Percentiles rank a stretch among this genome's conserved stretches.
Evolutionary conservation across 1,140 invertebrate genomes (phyloP).

Genomic region (Euborellia annulipes): DNA sequence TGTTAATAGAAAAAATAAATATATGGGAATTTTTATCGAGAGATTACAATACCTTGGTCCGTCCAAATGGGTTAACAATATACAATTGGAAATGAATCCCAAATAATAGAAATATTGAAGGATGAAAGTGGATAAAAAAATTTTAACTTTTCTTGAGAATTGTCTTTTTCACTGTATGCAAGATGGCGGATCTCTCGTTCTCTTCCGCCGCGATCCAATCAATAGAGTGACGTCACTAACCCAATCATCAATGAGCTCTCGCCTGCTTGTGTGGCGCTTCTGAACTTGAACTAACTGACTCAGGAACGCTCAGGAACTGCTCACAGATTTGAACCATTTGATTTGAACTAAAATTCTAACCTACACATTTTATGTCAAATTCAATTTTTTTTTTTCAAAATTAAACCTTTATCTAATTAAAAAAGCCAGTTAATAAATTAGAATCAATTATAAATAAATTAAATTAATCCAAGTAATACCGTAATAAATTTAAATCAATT

Average conservation of each 20-base stretch:
- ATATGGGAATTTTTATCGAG: no score
- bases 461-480: no score
- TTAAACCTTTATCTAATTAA: no score
- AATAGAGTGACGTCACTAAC: constrained; percentile 41
- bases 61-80: constrained; percentile 47
- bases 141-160: constrained; percentile 16
- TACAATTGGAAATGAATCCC: constrained; percentile 39
- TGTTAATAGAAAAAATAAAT: background rate
- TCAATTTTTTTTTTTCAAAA: no score
- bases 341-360: no score
- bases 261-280: background rate
- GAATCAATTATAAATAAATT: no score
- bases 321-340: no score
- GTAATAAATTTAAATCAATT: no score
- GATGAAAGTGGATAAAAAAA: constrained; percentile 35
- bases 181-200: constrained; percentile 33
- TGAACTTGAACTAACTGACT: no score
- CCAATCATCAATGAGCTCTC: constrained; percentile 1
- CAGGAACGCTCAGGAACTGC: no score
- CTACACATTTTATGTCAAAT: no score
- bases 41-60: constrained; percentile 38
- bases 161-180: constrained; percentile 31
- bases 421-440: no score
- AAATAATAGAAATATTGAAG: constrained; percentile 31
- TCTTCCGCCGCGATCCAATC: constrained; percentile 25